A percentile compares a stretch with the other conserved stretches of the same genome.
These are phyloP conservation scores for Disparrhopalites patrizii DNA, from an alignment of 2,888 invertebrate genomes.

Conservation along the genomic window DNA sequence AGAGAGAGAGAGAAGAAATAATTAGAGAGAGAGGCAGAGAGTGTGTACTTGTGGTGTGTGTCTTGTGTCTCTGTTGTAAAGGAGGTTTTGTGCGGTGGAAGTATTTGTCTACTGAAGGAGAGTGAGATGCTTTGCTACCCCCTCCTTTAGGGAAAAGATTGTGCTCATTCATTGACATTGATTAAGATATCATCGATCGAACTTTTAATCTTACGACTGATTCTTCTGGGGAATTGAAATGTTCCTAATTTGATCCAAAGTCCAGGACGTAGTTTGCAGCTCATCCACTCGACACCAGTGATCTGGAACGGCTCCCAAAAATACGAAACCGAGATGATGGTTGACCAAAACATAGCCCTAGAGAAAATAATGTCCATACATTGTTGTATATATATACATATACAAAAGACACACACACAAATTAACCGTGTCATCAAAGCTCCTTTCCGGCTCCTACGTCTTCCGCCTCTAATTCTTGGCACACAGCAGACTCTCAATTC, in stretches of 20 bases:
- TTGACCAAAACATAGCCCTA: slow-evolving; percentile 35
- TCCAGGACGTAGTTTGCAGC: slow-evolving; percentile 38
- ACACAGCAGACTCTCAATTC: too few relatives aligned
- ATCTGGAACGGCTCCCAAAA: slow-evolving; percentile 43
- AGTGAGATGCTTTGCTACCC: too few relatives aligned
- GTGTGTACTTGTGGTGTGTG: too few relatives aligned
- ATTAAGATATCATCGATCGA: slow-evolving; percentile 21
- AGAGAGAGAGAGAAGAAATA: not conserved
- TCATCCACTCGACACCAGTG: slow-evolving; percentile 43
- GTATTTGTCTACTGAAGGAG: not conserved
- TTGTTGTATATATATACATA: too few relatives aligned
- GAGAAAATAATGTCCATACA: not conserved
- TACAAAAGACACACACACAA: too few relatives aligned
- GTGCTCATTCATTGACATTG: slow-evolving; percentile 25
- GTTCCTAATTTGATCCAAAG: slow-evolving; percentile 40
- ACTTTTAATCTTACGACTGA: slow-evolving; percentile 21
- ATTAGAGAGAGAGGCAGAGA: not conserved
- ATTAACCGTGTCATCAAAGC: too few relatives aligned
- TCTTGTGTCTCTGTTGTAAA: too few relatives aligned
- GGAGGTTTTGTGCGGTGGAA: not conserved
- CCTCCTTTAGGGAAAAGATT: not conserved
- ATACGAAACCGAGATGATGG: slow-evolving; percentile 43
- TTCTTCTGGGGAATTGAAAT: slow-evolving; percentile 39
- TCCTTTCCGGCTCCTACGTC: too few relatives aligned
- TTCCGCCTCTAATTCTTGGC: too few relatives aligned